phyloP scores from a whole-genome alignment of 2,888 invertebrate species.

The Apamea crenata region DNA sequence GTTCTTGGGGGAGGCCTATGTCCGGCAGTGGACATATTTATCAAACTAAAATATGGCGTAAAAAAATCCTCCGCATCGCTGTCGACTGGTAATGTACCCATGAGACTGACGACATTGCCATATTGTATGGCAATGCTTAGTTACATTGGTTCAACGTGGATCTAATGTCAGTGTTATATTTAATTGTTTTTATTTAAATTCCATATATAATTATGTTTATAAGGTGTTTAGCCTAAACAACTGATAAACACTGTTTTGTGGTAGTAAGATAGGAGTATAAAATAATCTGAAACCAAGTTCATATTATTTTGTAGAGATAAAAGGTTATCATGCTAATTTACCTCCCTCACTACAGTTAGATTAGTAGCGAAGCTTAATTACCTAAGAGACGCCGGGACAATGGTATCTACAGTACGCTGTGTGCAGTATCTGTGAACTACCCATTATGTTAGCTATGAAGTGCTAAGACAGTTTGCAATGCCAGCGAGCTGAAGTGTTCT shows the following conservation, averaged over 20 bases:
- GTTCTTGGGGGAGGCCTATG: too few relatives aligned
- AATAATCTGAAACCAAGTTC: too few relatives aligned
- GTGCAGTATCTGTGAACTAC: not conserved
- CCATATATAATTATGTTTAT: too few relatives aligned
- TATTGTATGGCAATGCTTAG: not conserved
- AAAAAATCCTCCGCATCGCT: not conserved
- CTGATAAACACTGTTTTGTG: too few relatives aligned
- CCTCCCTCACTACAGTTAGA: not conserved
- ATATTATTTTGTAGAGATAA: too few relatives aligned
- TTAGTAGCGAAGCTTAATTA: not conserved
- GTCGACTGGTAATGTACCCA: not conserved
- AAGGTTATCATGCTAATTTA: not conserved
- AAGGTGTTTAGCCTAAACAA: too few relatives aligned
- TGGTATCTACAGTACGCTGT: not conserved
- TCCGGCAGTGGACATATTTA: too few relatives aligned
- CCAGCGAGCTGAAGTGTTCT: not conserved
- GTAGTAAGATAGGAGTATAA: too few relatives aligned
- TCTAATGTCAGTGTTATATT: too few relatives aligned
- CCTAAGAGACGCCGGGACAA: not conserved
- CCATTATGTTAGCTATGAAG: not conserved
- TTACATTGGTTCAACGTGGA: too few relatives aligned
- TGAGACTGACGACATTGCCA: too few relatives aligned
- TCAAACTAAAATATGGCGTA: not conserved
- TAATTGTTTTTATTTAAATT: too few relatives aligned
- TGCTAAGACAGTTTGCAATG: not conserved